A percentile compares a stretch with the other conserved stretches of the same genome.
These are phyloP conservation scores for Lepidurus arcticus DNA, from an alignment of 1,140 invertebrate genomes.

Conservation along the genomic window DNA sequence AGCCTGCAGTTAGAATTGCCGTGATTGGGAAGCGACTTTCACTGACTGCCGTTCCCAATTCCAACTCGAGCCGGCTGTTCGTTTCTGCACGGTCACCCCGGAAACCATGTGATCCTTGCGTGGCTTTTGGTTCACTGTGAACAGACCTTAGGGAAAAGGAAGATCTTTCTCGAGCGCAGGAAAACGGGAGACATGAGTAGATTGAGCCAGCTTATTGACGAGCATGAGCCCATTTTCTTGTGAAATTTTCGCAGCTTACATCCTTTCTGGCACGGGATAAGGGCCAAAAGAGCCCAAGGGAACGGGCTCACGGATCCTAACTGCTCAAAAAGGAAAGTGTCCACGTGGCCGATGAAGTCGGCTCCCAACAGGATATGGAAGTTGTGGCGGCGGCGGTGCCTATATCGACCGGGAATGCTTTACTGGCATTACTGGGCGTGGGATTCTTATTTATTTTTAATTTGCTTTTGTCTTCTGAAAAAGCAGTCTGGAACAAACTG, in stretches of 20 bases:
- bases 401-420: too few relatives aligned
- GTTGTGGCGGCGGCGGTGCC: not conserved
- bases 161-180: not conserved
- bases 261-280: slow-evolving; percentile 5
- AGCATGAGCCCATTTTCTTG: not conserved
- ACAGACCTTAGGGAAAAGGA: not conserved
- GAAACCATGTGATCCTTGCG: slow-evolving; percentile 20
- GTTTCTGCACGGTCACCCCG: not conserved
- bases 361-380: not conserved
- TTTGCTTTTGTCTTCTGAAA: too few relatives aligned
- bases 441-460: too few relatives aligned
- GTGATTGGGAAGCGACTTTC: not conserved
- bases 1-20: not conserved
- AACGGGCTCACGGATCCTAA: not conserved
- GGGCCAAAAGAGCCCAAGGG: not conserved
- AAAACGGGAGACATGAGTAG: not conserved
- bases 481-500: not conserved
- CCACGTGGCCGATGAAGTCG: not conserved
- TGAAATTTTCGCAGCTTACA: not conserved
- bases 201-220: slow-evolving; percentile 7
- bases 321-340: not conserved
- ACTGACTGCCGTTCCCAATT: not conserved
- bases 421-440: too few relatives aligned
- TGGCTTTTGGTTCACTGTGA: not conserved
- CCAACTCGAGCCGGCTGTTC: slow-evolving; percentile 6